Conservation (phyloP, 2,797 vertebrate genomes). For the Mus minutoides region DNA sequence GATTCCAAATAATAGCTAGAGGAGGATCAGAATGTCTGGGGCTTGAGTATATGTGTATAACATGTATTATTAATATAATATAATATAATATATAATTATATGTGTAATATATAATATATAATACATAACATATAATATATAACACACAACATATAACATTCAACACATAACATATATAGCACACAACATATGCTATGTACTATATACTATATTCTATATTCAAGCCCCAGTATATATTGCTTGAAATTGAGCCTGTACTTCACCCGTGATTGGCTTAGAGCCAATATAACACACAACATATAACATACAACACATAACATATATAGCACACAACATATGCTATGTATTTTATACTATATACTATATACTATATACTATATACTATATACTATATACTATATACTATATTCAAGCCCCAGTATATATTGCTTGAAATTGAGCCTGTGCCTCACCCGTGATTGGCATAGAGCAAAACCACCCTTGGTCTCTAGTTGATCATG, state of each 20-base stretch:
- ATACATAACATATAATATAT: not conserved
- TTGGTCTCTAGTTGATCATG: not conserved
- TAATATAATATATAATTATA: not conserved
- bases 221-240: not conserved
- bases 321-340: too few species aligned
- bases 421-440: not conserved
- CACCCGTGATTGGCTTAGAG: not conserved
- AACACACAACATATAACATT: not conserved
- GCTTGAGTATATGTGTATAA: not conserved
- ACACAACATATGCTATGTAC: too few species aligned
- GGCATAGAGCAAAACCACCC: not conserved
- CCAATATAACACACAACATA: too few species aligned
- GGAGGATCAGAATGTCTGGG: not conserved
- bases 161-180: too few species aligned
- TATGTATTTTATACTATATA: too few species aligned
- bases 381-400: too few species aligned
- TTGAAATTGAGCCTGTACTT: not conserved
- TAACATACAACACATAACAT: too few species aligned
- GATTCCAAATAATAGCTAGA: constrained; percentile 25
- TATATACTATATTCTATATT: not conserved
- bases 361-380: too few species aligned
- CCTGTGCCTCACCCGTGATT: not conserved
- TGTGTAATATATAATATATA: not conserved
- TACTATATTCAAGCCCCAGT: not conserved
- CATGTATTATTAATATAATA: not conserved